Evolutionary conservation across 2,888 invertebrate genomes (phyloP), one percentile per base, ranked within the genome.

Genomic region (Leptopilina drosophilae): DNA sequence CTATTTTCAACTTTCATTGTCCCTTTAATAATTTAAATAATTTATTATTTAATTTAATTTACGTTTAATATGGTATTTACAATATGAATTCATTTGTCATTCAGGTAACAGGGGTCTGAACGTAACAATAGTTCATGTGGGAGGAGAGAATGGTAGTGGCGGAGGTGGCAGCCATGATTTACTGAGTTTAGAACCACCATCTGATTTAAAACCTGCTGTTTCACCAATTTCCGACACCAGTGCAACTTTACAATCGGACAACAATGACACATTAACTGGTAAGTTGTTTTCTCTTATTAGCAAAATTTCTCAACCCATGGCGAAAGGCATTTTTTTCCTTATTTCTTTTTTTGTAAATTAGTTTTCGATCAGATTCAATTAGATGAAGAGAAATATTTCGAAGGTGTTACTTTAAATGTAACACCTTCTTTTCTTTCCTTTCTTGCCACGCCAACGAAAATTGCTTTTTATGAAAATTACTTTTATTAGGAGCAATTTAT

Each of bases 81-180:
- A 42, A 8, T 84, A 56, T 73, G 56, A 33, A 40, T 73, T 73
- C 40, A 73, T 81, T 86, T 85, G 82, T 85, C 82, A 83, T 82
- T 42, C 82, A 91, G 91, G 91, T 91, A 91, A 91, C 90, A 90
- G 91, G 85, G 89, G 90, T 85, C 89, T 91, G 84, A 91, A 90
- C 83, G 90, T 90, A 79, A 90, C 91, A 81, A 91, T 91, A 82
- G 88, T 91, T 78, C 90, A 90, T 56, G 86, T 86, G 83, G 88
- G 88, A 80, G 87, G 87, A 84, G 89, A 87, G 82, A 84, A 84
- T 78, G 82, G 84, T 76, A 82, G 81, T 79, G 84, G 87, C 77
- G 86, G 83, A 77, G 86, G 86, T 76, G 85, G 84, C 69, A 86
- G 85, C 77, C 85, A 84, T 86, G 90, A 91, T 86, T 88, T 90